phyloP scores from a whole-genome alignment of 2,113 vertebrate species.

The Muscicapa adusta region DNA sequence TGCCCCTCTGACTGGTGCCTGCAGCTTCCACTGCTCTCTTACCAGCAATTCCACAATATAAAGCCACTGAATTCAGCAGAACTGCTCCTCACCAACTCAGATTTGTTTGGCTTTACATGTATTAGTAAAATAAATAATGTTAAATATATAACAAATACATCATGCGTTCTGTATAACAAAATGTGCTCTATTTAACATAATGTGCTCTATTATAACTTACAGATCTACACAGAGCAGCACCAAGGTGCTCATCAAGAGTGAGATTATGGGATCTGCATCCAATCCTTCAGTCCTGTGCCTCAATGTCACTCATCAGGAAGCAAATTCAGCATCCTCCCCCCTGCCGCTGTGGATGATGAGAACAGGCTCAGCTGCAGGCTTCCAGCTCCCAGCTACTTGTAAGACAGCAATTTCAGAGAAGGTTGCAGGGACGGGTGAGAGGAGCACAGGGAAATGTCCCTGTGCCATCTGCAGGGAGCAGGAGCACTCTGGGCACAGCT shows the following conservation, averaged over 20 bases:
- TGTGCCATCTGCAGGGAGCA: accelerated
- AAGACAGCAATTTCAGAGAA: background rate
- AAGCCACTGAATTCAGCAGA: background rate
- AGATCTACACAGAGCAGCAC: background rate
- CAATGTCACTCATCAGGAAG: background rate
- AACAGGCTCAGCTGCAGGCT: background rate
- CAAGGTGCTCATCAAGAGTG: background rate
- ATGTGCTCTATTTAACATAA: background rate
- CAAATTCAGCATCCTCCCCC: background rate
- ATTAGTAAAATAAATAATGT: background rate
- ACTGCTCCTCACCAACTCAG: background rate
- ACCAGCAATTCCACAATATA: background rate
- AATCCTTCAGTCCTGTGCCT: background rate
- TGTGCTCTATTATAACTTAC: background rate
- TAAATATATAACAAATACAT: background rate
- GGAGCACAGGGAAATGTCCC: background rate
- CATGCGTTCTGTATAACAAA: background rate
- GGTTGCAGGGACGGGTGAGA: background rate
- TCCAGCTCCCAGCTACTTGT: background rate
- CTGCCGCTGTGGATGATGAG: background rate
- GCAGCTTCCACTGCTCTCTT: background rate
- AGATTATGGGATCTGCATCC: background rate
- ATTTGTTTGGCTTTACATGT: background rate
- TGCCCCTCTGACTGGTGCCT: background rate
- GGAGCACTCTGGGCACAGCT: accelerated